phyloP scores from a whole-genome alignment of 1,140 invertebrate species.

The Arctopsyche grandis region DNA sequence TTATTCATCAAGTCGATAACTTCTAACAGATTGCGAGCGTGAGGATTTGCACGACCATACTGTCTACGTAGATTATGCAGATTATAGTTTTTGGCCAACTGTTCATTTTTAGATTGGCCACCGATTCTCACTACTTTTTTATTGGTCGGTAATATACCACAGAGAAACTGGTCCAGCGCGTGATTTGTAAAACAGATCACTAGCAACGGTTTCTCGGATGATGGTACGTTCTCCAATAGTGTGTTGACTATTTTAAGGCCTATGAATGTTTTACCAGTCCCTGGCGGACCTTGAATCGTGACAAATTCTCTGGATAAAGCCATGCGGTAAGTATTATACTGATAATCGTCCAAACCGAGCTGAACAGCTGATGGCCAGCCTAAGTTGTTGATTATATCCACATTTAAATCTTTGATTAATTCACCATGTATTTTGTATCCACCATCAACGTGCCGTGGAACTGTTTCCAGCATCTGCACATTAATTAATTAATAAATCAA shows the following conservation, averaged over 20 bases:
- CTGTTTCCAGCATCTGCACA: constrained; percentile 34
- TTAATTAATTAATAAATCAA: too few species aligned
- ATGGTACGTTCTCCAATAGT: constrained; percentile 66
- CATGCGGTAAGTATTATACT: constrained; percentile 68
- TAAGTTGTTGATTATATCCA: constrained; percentile 56
- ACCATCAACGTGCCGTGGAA: constrained; percentile 55
- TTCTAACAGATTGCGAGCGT: background rate
- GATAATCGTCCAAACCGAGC: constrained; percentile 68
- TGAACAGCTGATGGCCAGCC: constrained; percentile 61
- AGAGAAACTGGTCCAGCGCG: constrained; percentile 90
- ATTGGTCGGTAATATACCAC: constrained; percentile 71
- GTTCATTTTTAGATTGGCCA: constrained; percentile 72
- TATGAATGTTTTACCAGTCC: constrained; percentile 83
- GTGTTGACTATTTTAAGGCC: constrained; percentile 74
- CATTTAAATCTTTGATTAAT: constrained; percentile 8
- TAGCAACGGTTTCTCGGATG: constrained; percentile 69
- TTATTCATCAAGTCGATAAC: background rate
- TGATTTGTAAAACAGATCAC: constrained; percentile 89
- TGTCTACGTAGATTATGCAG: constrained; percentile 55
- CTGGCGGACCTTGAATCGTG: constrained; percentile 84
- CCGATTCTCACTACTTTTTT: constrained; percentile 77
- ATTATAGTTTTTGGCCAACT: constrained; percentile 61
- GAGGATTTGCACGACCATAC: background rate
- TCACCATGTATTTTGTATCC: constrained; percentile 24
- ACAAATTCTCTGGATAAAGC: constrained; percentile 72